Conservation (phyloP, 2,113 vertebrate genomes). For the Ibidorhyncha struthersii region DNA sequence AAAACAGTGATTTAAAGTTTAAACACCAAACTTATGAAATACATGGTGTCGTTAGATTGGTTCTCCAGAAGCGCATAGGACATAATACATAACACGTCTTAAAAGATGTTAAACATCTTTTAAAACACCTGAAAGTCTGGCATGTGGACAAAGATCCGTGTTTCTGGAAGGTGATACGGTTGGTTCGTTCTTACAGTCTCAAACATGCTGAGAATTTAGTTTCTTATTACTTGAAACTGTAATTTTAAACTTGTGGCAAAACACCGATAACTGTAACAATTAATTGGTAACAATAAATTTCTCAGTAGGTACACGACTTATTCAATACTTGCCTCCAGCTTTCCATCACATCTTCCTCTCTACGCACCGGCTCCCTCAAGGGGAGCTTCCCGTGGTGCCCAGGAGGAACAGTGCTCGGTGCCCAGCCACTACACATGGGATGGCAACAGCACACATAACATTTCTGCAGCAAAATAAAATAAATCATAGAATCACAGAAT, state of each 20-base stretch:
- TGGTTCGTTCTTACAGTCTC: not conserved
- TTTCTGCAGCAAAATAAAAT: not conserved
- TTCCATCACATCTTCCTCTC: not conserved
- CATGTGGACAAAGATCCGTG: not conserved
- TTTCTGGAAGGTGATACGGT: not conserved
- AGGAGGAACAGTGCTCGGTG: not conserved
- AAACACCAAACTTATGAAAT: not conserved
- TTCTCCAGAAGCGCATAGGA: not conserved
- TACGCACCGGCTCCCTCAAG: not conserved
- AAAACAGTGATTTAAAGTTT: not conserved
- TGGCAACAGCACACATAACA: not conserved
- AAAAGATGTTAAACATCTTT: too few relatives aligned
- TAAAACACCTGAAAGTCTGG: not conserved
- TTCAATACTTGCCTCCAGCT: not conserved
- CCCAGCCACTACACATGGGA: not conserved
- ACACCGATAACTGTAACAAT: not conserved
- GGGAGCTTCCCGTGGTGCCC: not conserved
- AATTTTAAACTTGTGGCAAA: not conserved
- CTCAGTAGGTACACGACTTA: not conserved
- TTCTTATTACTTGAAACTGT: not conserved
- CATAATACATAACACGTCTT: not conserved
- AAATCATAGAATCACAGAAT: too few relatives aligned
- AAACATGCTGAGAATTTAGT: not conserved
- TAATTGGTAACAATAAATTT: not conserved
- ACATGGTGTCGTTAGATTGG: not conserved